Percentiles rank a stretch among this genome's conserved stretches.
phyloP scores from a whole-genome alignment of 2,888 invertebrate genomes.

The Idaea biselata region DNA sequence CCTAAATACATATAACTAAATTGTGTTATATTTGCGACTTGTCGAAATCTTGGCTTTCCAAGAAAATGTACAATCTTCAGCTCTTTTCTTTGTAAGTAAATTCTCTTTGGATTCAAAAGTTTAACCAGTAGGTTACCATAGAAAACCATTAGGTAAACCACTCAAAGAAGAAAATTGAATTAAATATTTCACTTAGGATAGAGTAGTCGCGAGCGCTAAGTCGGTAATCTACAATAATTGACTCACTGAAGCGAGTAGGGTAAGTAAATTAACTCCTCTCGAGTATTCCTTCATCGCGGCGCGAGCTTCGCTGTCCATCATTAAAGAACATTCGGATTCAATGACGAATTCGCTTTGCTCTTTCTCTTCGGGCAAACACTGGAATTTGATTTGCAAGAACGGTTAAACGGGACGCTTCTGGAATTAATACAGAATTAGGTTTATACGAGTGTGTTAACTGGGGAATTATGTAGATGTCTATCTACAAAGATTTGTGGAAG shows the following conservation, averaged over 20 bases:
- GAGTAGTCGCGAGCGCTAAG: not conserved
- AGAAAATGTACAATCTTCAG: no score
- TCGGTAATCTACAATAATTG: not conserved
- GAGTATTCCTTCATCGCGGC: constrained; percentile 38
- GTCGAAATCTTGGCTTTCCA: no score
- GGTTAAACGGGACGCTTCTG: not conserved
- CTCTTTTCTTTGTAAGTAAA: not conserved
- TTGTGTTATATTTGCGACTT: no score
- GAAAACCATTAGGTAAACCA: not conserved
- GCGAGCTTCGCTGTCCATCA: constrained; percentile 56
- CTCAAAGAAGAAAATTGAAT: constrained; percentile 3
- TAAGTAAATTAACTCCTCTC: constrained; percentile 42
- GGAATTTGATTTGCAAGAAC: constrained; percentile 10
- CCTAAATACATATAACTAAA: no score
- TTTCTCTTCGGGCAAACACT: constrained; percentile 52
- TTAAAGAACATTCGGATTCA: constrained; percentile 64
- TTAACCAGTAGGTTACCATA: not conserved
- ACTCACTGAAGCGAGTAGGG: constrained; percentile 49
- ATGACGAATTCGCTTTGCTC: constrained; percentile 52
- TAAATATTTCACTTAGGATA: constrained; percentile 4
- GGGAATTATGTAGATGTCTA: not conserved
- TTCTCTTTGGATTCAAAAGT: not conserved
- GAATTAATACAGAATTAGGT: constrained; percentile 2
- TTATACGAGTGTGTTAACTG: not conserved
- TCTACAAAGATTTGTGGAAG: not conserved